A percentile compares a stretch with the other conserved stretches of the same genome.
Conservation (phyloP, 1,140 invertebrate genomes). For the Paralvinella palmiformis region DNA sequence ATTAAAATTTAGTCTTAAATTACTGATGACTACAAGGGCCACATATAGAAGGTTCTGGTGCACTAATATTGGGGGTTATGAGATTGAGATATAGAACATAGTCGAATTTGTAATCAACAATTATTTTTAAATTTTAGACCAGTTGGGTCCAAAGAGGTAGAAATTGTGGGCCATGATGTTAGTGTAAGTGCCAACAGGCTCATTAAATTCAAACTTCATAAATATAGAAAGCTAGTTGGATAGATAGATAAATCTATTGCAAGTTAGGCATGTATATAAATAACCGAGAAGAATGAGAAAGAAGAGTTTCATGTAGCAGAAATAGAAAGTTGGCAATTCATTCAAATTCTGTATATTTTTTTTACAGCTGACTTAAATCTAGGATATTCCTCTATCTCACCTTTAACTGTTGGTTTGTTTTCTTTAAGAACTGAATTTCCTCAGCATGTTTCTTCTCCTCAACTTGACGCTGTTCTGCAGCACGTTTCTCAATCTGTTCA, state of each 20-base stretch:
- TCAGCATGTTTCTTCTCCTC: slow-evolving; percentile 87
- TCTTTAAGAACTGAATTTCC: slow-evolving; percentile 83
- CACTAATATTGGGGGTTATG: too few relatives aligned
- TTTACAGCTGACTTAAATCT: not conserved
- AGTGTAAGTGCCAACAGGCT: not conserved
- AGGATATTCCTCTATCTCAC: slow-evolving; percentile 47
- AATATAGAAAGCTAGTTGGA: not conserved
- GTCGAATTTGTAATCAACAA: too few relatives aligned
- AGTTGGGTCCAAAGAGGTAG: not conserved
- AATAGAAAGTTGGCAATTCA: not conserved
- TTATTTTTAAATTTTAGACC: too few relatives aligned
- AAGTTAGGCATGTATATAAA: not conserved
- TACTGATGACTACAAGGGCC: too few relatives aligned
- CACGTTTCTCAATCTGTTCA: slow-evolving; percentile 76
- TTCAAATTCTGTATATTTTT: not conserved
- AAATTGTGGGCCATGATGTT: slow-evolving; percentile 1
- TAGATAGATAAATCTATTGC: not conserved
- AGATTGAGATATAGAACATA: too few relatives aligned
- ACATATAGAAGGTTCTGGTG: too few relatives aligned
- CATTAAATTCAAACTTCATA: not conserved
- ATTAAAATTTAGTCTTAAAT: slow-evolving; percentile 6
- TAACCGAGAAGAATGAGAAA: not conserved
- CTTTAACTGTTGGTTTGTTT: slow-evolving; percentile 89
- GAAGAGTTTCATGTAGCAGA: not conserved
- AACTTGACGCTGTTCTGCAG: slow-evolving; percentile 73